Percentiles rank a stretch among this genome's conserved stretches.
Conservation (phyloP, 2,797 vertebrate genomes). For the Nasua narica region DNA sequence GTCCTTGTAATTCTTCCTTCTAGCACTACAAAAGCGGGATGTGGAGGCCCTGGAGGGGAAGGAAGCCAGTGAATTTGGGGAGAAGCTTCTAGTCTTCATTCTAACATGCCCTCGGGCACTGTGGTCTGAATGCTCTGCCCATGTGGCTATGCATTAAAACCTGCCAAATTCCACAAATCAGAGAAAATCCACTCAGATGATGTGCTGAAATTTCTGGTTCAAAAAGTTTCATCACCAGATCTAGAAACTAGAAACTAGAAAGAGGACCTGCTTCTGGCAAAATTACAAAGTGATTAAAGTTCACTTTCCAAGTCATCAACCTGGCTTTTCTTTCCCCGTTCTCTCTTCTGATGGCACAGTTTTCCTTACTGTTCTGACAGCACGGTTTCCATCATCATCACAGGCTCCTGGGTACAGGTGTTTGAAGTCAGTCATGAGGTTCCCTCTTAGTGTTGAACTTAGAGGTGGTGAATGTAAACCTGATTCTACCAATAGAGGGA, state of each 20-base stretch:
- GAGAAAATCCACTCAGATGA: constrained; percentile 22
- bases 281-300: neutral
- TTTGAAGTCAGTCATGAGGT: neutral
- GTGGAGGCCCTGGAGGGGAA: neutral
- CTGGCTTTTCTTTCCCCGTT: neutral
- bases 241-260: constrained; percentile 3
- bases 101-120: neutral
- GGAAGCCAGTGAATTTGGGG: neutral
- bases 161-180: neutral
- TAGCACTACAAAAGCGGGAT: neutral
- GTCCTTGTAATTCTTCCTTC: constrained; percentile 9
- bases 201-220: constrained; percentile 18
- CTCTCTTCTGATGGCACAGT: neutral
- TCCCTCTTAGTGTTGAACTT: neutral
- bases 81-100: constrained; percentile 22
- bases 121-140: constrained; percentile 29
- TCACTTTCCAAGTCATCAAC: neutral
- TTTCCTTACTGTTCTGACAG: neutral
- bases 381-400: neutral
- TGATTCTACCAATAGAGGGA: neutral
- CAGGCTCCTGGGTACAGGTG: neutral
- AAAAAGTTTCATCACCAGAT: neutral
- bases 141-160: constrained; percentile 21
- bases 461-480: neutral
- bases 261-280: neutral